Evolutionary conservation across 2,113 vertebrate species (phyloP).

Genomic region (Chamaetylas fuelleborni): DNA sequence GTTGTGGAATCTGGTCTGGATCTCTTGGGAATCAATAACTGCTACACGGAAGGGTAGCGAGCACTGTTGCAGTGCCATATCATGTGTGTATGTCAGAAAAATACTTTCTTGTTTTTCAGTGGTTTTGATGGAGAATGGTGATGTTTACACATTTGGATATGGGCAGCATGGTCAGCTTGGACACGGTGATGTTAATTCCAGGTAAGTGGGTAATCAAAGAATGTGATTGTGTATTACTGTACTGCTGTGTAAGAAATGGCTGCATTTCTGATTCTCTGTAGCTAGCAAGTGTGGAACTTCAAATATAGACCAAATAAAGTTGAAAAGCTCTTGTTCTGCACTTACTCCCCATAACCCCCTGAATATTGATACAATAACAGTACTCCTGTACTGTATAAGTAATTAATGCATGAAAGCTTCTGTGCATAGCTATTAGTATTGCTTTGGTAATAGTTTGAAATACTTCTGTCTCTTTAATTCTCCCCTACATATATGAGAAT

Average conservation of each 20-base stretch:
- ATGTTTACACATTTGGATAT: slow-evolving; percentile 97
- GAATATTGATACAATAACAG: neutral
- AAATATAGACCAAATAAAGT: neutral
- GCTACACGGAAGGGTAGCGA: neutral
- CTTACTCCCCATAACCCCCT: neutral
- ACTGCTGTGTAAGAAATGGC: neutral
- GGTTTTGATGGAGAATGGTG: slow-evolving; percentile 98
- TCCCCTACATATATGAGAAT: neutral
- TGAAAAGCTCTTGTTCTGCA: neutral
- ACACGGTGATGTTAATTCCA: slow-evolving; percentile 96
- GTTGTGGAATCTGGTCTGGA: neutral
- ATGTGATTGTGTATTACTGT: neutral
- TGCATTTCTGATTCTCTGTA: neutral
- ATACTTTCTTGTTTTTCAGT: slow-evolving; percentile 74
- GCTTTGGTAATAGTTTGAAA: neutral
- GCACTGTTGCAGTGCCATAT: neutral
- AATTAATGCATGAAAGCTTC: neutral
- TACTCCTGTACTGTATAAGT: neutral
- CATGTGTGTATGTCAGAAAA: neutral
- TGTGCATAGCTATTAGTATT: neutral
- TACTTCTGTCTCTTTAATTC: neutral
- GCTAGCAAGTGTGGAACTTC: neutral
- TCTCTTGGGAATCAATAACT: neutral
- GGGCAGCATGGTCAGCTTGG: slow-evolving; percentile 97
- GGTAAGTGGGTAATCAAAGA: slow-evolving; percentile 70